Evolutionary conservation across 2,113 vertebrate genomes (phyloP).

Genomic region (Oryzias javanicus): DNA sequence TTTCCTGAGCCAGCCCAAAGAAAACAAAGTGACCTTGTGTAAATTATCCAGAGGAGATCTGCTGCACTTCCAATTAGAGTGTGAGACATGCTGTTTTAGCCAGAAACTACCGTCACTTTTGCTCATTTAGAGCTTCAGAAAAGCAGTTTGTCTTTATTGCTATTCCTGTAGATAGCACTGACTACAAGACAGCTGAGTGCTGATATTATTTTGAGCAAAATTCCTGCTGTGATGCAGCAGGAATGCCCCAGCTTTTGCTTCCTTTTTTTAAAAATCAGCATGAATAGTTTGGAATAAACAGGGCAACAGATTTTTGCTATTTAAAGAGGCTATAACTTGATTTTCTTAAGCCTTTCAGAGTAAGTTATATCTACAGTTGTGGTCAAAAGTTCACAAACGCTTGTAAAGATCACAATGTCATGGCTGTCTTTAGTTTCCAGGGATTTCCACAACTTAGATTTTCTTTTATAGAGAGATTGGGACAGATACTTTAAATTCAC

Average conservation of each 20-base stretch:
- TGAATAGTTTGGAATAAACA: too few relatives aligned
- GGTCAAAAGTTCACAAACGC: too few relatives aligned
- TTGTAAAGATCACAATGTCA: too few relatives aligned
- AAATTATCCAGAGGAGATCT: conserved; percentile 18
- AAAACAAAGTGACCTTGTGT: conserved; percentile 32
- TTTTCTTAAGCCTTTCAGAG: too few relatives aligned
- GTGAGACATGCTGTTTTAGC: conserved; percentile 3
- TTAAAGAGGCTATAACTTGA: background rate
- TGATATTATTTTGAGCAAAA: conserved; percentile 23
- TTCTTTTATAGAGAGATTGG: too few relatives aligned
- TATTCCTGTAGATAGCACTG: conserved; percentile 3
- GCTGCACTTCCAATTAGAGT: conserved; percentile 37
- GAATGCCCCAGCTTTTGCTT: too few relatives aligned
- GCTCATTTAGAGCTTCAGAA: background rate
- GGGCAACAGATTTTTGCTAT: background rate
- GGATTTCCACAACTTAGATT: too few relatives aligned
- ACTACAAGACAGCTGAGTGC: background rate
- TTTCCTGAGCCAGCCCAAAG: background rate
- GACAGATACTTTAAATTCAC: too few relatives aligned
- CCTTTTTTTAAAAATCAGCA: background rate
- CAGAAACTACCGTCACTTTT: conserved; percentile 27
- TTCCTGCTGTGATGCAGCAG: background rate
- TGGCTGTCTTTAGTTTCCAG: too few relatives aligned
- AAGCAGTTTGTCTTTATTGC: conserved; percentile 12
- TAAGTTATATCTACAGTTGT: too few relatives aligned